Evolutionary conservation across 2,797 vertebrate species (phyloP).

Genomic region (Enteromius unitaeniatus): DNA sequence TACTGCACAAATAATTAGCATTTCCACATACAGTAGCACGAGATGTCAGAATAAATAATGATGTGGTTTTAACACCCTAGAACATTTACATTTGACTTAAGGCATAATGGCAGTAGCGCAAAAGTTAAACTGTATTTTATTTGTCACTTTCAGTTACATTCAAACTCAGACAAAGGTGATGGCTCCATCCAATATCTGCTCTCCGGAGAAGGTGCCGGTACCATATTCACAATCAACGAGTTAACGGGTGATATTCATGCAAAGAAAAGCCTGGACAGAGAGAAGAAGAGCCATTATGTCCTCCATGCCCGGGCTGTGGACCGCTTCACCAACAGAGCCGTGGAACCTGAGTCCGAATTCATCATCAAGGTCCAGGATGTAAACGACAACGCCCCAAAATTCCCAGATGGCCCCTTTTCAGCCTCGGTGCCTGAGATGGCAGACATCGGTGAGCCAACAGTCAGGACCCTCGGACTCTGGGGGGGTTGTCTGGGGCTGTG

Average conservation of each 20-base stretch:
- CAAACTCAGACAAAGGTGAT: constrained; percentile 95
- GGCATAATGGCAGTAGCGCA: not conserved
- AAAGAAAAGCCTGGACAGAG: constrained; percentile 89
- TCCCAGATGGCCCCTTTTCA: constrained; percentile 87
- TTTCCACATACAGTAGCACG: not conserved
- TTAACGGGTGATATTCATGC: constrained; percentile 92
- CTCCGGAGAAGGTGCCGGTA: constrained; percentile 91
- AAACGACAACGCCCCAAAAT: constrained; percentile 92
- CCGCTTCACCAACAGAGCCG: constrained; percentile 85
- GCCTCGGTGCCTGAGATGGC: constrained; percentile 93
- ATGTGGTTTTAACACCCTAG: not conserved
- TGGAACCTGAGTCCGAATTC: constrained; percentile 92
- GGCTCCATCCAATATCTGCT: constrained; percentile 92
- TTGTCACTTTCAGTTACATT: constrained; percentile 82
- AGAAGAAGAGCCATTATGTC: constrained; percentile 91
- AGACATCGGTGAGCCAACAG: constrained; percentile 85
- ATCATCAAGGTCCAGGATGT: constrained; percentile 97
- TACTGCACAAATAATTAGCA: not conserved
- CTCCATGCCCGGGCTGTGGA: constrained; percentile 90
- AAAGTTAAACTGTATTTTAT: constrained; percentile 14
- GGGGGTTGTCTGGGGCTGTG: not conserved
- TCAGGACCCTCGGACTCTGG: not conserved
- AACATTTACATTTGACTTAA: not conserved
- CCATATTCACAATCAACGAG: constrained; percentile 91
- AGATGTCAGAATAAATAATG: constrained; percentile 21